Percentiles rank a stretch among this genome's conserved stretches.
phyloP scores from a whole-genome alignment of 2,888 invertebrate species.

The Tryphoninae sp. region DNA sequence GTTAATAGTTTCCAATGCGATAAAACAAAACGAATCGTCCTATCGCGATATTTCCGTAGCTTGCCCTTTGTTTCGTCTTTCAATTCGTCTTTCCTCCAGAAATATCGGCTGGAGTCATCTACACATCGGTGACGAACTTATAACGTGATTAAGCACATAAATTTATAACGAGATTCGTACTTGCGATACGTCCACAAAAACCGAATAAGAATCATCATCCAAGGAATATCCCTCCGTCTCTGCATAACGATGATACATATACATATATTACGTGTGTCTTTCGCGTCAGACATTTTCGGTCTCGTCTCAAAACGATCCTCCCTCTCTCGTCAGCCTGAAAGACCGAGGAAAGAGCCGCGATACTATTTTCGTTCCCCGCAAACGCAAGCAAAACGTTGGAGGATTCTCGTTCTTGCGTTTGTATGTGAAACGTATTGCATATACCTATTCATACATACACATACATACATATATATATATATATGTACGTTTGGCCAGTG shows the following conservation, averaged over 20 bases:
- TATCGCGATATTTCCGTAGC: conserved; percentile 32
- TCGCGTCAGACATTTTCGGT: neutral
- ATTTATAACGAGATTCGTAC: conserved; percentile 24
- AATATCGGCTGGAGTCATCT: conserved; percentile 48
- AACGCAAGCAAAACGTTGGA: conserved; percentile 75
- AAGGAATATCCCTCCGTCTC: neutral
- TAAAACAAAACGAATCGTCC: conserved; percentile 25
- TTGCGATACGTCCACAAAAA: conserved; percentile 32
- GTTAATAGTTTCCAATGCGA: conserved; percentile 47
- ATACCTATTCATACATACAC: neutral
- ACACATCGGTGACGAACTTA: conserved; percentile 37
- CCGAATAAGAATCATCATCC: conserved; percentile 44
- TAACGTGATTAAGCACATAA: conserved; percentile 30
- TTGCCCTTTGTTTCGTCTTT: conserved; percentile 18
- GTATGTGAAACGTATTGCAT: conserved; percentile 65
- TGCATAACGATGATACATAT: too few species aligned
- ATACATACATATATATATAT: conserved; percentile 51
- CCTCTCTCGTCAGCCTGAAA: conserved; percentile 55
- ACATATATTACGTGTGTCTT: too few species aligned
- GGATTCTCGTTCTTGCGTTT: conserved; percentile 37
- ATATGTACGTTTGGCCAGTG: conserved; percentile 66
- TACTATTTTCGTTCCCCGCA: conserved; percentile 75
- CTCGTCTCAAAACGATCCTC: conserved; percentile 33
- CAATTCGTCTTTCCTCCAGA: conserved; percentile 40
- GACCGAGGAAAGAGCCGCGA: conserved; percentile 62